These are phyloP conservation scores for Poeciliopsis infans DNA, from an alignment of 2,797 vertebrate species.

Conservation along the genomic window DNA sequence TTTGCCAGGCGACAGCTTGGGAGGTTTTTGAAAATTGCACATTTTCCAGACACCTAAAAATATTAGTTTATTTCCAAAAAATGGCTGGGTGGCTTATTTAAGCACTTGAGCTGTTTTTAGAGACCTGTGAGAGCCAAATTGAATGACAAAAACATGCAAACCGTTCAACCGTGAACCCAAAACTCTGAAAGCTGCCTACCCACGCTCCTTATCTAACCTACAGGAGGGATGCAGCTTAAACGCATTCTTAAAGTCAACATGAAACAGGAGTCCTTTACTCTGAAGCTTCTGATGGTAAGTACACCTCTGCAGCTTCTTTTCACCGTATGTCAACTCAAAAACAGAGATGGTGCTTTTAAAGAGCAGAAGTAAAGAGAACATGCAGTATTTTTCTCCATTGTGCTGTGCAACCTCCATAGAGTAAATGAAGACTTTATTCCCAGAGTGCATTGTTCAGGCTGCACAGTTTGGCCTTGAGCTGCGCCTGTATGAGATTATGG, in stretches of 20 bases:
- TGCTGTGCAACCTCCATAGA: constrained; percentile 34
- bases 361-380: constrained; percentile 33
- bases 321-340: neutral
- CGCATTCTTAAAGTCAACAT: constrained; percentile 62
- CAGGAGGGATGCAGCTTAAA: constrained; percentile 42
- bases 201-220: constrained; percentile 51
- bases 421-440: constrained; percentile 19
- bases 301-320: constrained; percentile 21
- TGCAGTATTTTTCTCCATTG: constrained; percentile 31
- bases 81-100: too few relatives aligned
- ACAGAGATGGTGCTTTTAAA: constrained; percentile 17
- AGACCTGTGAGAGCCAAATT: too few relatives aligned
- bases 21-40: too few relatives aligned
- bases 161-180: constrained; percentile 54
- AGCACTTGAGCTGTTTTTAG: too few relatives aligned
- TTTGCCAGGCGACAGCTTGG: too few relatives aligned
- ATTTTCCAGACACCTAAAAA: too few relatives aligned
- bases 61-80: too few relatives aligned
- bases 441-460: constrained; percentile 23
- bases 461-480: constrained; percentile 42
- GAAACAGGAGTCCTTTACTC: constrained; percentile 49
- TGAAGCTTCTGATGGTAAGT: constrained; percentile 45
- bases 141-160: too few relatives aligned
- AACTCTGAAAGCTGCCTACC: constrained; percentile 59
- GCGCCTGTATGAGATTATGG: constrained; percentile 12